Conservation (phyloP, 2,888 invertebrate species). For the Odontothrips loti region DNA sequence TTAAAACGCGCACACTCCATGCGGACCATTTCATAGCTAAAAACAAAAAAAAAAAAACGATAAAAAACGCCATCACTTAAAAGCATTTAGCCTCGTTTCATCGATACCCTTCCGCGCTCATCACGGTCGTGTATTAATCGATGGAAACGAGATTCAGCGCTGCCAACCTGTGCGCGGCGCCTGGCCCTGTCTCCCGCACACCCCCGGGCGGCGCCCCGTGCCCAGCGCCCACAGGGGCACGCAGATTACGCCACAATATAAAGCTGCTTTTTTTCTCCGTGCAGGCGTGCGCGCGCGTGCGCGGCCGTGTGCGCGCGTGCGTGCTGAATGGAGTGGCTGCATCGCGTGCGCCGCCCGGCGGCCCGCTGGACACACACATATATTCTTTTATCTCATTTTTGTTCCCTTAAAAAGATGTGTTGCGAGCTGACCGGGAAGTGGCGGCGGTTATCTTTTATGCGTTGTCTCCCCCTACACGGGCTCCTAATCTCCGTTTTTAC, state of each 20-base stretch:
- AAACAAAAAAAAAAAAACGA: too few relatives aligned
- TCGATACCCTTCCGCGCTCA: too few relatives aligned
- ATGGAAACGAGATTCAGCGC: background rate
- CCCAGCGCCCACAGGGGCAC: background rate
- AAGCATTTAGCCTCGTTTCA: too few relatives aligned
- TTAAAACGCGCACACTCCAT: too few relatives aligned
- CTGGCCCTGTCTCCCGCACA: background rate
- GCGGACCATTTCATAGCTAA: too few relatives aligned
- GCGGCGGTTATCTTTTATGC: constrained; percentile 9
- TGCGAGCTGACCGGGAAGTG: constrained; percentile 14
- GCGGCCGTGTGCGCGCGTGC: background rate
- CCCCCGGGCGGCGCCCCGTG: background rate
- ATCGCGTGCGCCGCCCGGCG: background rate
- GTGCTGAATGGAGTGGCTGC: background rate
- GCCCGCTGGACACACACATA: constrained; percentile 7
- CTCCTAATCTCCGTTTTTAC: constrained; percentile 7
- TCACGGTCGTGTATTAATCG: background rate
- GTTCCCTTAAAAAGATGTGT: constrained; percentile 18
- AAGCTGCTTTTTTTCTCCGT: background rate
- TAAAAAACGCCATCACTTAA: too few relatives aligned
- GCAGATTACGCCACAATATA: constrained; percentile 22
- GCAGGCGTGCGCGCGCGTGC: background rate
- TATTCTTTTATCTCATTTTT: constrained; percentile 11
- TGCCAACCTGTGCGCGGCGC: background rate
- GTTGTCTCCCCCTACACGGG: constrained; percentile 22